Conservation (phyloP, 2,888 invertebrate species). For the Drosophila leonis region DNA sequence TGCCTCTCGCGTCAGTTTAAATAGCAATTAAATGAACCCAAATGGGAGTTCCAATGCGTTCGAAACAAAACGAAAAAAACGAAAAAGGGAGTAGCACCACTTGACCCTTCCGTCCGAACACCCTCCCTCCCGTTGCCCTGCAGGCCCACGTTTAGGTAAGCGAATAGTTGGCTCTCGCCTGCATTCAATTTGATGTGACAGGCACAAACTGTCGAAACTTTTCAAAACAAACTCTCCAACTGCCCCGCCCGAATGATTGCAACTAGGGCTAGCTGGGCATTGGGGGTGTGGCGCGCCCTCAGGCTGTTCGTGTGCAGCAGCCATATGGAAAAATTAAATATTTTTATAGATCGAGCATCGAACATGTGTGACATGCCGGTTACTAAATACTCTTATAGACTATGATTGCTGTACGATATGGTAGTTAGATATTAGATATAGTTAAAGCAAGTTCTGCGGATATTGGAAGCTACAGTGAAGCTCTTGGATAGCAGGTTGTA, state of each 20-base stretch:
- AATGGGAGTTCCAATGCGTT: conserved; percentile 11
- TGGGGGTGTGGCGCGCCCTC: neutral
- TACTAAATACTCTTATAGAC: neutral
- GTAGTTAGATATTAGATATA: too few relatives aligned
- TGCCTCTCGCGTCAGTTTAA: conserved; percentile 58
- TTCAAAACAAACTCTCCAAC: conserved; percentile 60
- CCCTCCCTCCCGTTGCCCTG: neutral
- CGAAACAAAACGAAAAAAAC: neutral
- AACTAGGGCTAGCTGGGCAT: neutral
- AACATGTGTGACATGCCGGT: neutral
- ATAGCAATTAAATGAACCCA: conserved; percentile 71
- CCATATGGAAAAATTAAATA: conserved; percentile 24
- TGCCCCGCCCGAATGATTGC: neutral
- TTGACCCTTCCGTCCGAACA: neutral
- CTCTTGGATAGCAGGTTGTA: too few relatives aligned
- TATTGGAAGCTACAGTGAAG: neutral
- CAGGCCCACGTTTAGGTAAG: neutral
- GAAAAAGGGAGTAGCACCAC: too few relatives aligned
- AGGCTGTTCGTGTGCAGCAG: neutral
- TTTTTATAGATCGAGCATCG: neutral
- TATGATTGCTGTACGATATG: neutral
- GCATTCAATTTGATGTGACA: conserved; percentile 56
- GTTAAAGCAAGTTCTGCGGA: neutral
- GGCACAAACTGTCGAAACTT: conserved; percentile 72
- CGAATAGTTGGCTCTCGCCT: conserved; percentile 29